Percentiles rank a stretch among this genome's conserved stretches.
phyloP scores from a whole-genome alignment of 2,888 invertebrate genomes.

The Cenopis cana region DNA sequence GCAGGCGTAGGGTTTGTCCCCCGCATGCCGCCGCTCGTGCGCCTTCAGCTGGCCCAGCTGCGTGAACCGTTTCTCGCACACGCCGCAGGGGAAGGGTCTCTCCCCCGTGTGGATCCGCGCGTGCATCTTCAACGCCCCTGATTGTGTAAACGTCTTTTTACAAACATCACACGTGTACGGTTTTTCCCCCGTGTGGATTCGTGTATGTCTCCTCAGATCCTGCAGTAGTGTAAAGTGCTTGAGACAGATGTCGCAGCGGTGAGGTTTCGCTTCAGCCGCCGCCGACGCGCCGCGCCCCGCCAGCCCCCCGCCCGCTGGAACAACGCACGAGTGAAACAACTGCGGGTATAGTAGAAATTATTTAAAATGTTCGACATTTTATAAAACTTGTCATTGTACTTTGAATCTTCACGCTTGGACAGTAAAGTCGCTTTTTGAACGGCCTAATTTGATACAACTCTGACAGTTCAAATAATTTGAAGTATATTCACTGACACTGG shows the following conservation, averaged over 20 bases:
- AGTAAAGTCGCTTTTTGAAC: too few species aligned
- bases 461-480: too few species aligned
- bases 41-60: constrained; percentile 1
- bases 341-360: too few species aligned
- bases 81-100: background rate
- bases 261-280: background rate
- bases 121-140: background rate
- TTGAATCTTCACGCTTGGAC: too few species aligned
- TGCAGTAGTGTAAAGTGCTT: background rate
- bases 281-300: background rate
- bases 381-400: too few species aligned
- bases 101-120: background rate
- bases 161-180: background rate
- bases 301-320: background rate
- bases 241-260: background rate
- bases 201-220: background rate
- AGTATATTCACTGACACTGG: too few species aligned
- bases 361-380: too few species aligned
- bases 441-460: too few species aligned
- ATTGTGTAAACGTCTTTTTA: background rate
- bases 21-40: background rate
- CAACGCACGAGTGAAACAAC: background rate
- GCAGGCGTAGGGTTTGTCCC: background rate
- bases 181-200: background rate
- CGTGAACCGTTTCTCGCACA: background rate